Percentiles rank a stretch among this genome's conserved stretches.
These are phyloP conservation scores for Alviniconcha marisindica DNA, from an alignment of 1,140 invertebrate genomes.

Conservation along the genomic window DNA sequence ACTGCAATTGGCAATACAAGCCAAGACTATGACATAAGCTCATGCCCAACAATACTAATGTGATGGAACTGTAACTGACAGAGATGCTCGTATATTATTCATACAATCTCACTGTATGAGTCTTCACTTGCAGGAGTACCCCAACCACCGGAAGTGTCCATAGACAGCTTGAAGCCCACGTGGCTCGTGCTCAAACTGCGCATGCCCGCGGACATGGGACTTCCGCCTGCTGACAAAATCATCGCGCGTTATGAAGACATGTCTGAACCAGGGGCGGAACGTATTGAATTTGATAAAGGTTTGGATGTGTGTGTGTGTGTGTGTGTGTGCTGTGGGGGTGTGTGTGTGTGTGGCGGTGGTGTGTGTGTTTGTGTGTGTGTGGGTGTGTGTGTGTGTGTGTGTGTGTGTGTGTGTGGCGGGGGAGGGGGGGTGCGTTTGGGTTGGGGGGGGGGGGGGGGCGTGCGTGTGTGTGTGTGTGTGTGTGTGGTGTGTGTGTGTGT, in stretches of 20 bases:
- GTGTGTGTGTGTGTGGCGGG: neutral
- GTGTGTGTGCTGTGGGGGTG: neutral
- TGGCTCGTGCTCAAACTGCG: constrained; percentile 34
- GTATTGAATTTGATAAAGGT: constrained; percentile 33
- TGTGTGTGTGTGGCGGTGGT: neutral
- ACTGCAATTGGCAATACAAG: too few relatives aligned
- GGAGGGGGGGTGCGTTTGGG: neutral
- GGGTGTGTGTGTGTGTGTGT: neutral
- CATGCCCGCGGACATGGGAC: constrained; percentile 35
- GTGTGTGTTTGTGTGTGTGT: constrained; percentile 7
- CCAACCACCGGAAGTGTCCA: constrained; percentile 6
- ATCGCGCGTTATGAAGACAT: constrained; percentile 34
- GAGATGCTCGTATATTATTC: too few relatives aligned
- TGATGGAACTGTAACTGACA: too few relatives aligned
- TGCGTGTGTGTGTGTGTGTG: too few relatives aligned
- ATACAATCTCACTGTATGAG: too few relatives aligned
- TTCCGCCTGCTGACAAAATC: constrained; percentile 28
- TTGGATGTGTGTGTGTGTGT: neutral
- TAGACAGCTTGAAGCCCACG: constrained; percentile 28
- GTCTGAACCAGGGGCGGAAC: neutral
- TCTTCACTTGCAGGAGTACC: constrained; percentile 17
- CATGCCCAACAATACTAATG: too few relatives aligned
- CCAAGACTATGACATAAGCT: too few relatives aligned
- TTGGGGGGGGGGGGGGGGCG: too few relatives aligned
- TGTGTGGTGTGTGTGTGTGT: too few relatives aligned